A percentile compares a stretch with the other conserved stretches of the same genome.
phyloP scores from a whole-genome alignment of 2,888 invertebrate species.

The Operophtera brumata region DNA sequence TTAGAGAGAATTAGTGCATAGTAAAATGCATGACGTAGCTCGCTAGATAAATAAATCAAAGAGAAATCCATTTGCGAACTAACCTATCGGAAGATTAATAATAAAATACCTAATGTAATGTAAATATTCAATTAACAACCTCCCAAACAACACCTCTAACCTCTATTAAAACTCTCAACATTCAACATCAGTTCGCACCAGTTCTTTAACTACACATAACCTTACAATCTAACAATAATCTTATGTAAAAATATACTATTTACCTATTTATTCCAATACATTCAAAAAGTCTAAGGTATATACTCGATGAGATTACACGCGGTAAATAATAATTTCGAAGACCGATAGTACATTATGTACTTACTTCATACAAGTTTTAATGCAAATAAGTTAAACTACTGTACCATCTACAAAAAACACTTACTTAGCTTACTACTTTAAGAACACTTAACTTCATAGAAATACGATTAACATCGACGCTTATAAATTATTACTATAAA shows the following conservation, averaged over 20 bases:
- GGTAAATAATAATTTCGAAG: conserved; percentile 18
- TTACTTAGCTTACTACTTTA: conserved; percentile 14
- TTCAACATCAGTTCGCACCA: conserved; percentile 80
- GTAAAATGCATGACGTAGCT: conserved; percentile 38
- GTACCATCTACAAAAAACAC: conserved; percentile 23
- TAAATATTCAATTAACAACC: conserved; percentile 72
- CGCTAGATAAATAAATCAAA: conserved; percentile 38
- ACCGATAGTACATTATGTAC: conserved; percentile 23
- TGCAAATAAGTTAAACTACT: conserved; percentile 26
- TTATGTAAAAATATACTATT: conserved; percentile 75
- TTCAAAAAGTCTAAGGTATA: conserved; percentile 14
- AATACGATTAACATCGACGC: conserved; percentile 15
- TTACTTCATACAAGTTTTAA: conserved; percentile 15
- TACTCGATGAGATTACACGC: conserved; percentile 29
- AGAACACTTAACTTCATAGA: conserved; percentile 18
- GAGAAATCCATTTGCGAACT: conserved; percentile 41
- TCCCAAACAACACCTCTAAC: conserved; percentile 70
- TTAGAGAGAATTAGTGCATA: conserved; percentile 67
- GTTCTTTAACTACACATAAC: conserved; percentile 61
- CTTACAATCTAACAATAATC: conserved; percentile 58
- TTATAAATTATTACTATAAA: not conserved
- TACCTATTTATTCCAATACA: conserved; percentile 30
- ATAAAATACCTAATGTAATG: conserved; percentile 39
- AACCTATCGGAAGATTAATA: conserved; percentile 51
- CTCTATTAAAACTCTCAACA: conserved; percentile 77